Evolutionary conservation across 2,888 invertebrate species (phyloP).

Genomic region (Monochamus alternatus): DNA sequence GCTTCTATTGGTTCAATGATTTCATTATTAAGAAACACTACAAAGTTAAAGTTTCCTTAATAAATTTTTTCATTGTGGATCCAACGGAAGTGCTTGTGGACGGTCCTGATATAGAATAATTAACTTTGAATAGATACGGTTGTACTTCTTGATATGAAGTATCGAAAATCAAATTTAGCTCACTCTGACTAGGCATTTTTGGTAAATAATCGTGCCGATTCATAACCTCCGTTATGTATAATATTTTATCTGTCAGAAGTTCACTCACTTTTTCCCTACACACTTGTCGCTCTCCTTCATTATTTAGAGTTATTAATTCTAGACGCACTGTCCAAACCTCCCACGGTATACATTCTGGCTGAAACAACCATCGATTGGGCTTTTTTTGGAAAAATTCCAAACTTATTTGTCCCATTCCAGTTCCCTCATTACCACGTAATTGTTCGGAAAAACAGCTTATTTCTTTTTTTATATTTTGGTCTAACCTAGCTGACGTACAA

Average conservation of each 20-base stretch:
- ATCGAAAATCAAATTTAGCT: constrained; percentile 95
- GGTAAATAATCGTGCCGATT: constrained; percentile 97
- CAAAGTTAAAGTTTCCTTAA: constrained; percentile 88
- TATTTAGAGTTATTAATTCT: constrained; percentile 88
- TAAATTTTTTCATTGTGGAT: constrained; percentile 91
- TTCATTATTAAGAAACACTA: constrained; percentile 65
- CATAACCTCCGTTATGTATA: constrained; percentile 96
- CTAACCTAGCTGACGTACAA: constrained; percentile 87
- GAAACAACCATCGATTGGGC: constrained; percentile 91
- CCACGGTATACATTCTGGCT: constrained; percentile 96
- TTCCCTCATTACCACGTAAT: constrained; percentile 81
- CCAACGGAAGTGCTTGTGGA: constrained; percentile 84
- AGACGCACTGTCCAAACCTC: constrained; percentile 98
- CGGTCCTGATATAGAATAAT: constrained; percentile 86
- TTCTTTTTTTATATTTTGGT: constrained; percentile 81
- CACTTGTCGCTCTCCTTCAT: constrained; percentile 89
- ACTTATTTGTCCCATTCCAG: constrained; percentile 87
- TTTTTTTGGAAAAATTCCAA: constrained; percentile 96
- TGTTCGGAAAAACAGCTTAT: constrained; percentile 86
- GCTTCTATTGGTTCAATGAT: background rate
- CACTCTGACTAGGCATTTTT: constrained; percentile 93
- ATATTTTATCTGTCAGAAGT: constrained; percentile 91
- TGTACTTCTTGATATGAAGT: constrained; percentile 94
- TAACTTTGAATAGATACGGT: constrained; percentile 96
- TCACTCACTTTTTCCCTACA: constrained; percentile 92